phyloP scores from a whole-genome alignment of 2,113 vertebrate species.

The Mirounga angustirostris region DNA sequence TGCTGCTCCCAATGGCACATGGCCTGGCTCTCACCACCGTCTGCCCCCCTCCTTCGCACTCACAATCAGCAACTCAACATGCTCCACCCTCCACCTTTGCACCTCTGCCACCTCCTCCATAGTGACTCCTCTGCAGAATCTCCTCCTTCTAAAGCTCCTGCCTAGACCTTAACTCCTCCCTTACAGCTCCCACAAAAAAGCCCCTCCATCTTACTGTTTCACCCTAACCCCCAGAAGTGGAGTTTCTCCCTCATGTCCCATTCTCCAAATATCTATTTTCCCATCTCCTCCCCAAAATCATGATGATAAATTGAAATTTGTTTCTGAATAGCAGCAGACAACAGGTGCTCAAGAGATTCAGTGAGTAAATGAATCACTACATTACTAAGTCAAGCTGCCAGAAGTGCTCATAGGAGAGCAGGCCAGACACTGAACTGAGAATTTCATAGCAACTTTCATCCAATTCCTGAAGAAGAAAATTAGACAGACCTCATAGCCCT shows the following conservation, averaged over 20 bases:
- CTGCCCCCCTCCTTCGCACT: background rate
- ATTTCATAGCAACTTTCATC: slow-evolving; percentile 55
- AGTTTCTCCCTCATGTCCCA: background rate
- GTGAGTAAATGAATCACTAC: slow-evolving; percentile 56
- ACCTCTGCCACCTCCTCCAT: background rate
- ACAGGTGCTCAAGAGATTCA: background rate
- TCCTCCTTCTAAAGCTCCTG: background rate
- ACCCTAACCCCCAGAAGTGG: background rate
- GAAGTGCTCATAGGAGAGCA: background rate
- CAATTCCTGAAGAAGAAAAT: slow-evolving; percentile 55
- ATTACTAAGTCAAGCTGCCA: slow-evolving; percentile 11
- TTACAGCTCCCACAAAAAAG: background rate
- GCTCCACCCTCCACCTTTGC: background rate
- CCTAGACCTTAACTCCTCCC: background rate
- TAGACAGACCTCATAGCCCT: background rate
- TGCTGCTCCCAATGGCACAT: background rate
- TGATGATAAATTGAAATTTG: slow-evolving; percentile 59
- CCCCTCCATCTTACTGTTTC: background rate
- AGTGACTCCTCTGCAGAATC: background rate
- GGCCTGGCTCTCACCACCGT: background rate
- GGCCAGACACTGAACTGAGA: slow-evolving; percentile 13
- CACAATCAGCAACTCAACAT: background rate
- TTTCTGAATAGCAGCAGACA: slow-evolving; percentile 51
- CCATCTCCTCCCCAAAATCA: background rate
- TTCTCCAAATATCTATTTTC: slow-evolving; percentile 37